These are phyloP conservation scores for Phaethon lepturus DNA, from an alignment of 2,113 vertebrate species.

Conservation along the genomic window DNA sequence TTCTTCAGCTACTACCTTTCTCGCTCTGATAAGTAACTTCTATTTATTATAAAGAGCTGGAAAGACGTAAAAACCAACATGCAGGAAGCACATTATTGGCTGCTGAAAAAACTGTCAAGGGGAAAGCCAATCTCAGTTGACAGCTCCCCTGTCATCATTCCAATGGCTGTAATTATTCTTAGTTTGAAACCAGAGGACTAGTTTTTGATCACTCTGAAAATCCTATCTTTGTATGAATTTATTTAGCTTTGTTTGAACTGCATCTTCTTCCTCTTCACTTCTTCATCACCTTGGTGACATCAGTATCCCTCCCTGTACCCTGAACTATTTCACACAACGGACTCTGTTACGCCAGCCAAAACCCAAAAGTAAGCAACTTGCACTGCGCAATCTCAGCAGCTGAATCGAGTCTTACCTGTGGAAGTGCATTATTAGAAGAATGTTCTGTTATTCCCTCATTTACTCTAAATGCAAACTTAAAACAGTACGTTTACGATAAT, in stretches of 20 bases:
- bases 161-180: not conserved
- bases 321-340: not conserved
- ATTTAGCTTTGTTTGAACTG: not conserved
- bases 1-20: not conserved
- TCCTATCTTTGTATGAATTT: not conserved
- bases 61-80: not conserved
- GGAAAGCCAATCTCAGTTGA: not conserved
- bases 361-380: not conserved
- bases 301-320: not conserved
- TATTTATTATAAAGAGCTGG: not conserved
- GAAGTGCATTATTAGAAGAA: not conserved
- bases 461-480: not conserved
- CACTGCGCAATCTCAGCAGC: not conserved
- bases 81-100: not conserved
- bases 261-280: not conserved
- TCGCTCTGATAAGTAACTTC: not conserved
- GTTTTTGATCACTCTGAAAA: not conserved
- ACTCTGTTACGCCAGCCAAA: not conserved
- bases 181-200: not conserved
- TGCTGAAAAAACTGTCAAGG: not conserved
- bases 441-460: not conserved
- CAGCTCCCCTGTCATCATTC: not conserved
- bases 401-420: not conserved
- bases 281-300: not conserved
- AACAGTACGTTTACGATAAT: not conserved